Evolutionary conservation across 2,113 vertebrate genomes (phyloP), one percentile per base, ranked within the genome.

Genomic region (Hemicordylus capensis): DNA sequence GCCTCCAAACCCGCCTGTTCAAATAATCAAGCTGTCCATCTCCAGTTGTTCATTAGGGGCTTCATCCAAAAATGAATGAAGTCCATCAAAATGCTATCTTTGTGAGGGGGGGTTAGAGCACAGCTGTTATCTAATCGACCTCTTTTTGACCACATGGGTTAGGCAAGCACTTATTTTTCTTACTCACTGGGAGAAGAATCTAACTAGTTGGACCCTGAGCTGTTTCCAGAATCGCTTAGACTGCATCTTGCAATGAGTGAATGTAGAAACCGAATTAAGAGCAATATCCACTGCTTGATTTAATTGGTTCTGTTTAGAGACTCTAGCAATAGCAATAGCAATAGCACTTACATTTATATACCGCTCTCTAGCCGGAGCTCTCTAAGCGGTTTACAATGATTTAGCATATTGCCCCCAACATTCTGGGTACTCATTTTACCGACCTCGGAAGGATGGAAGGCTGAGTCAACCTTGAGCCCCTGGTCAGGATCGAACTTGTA

Each of bases 181-280:
- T 14, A 59, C 4, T 26, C 19, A 28, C 28, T 11, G 5, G 15
- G 14, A 10, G 20, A 61, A 61, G 7, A 34, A 15, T 28, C 76
- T 42, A 56, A 11, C 28, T 85, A 58, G 37, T 58, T 15, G 56
- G 44, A 54, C 51, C 11, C 34, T 31, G 6, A 80, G 7, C 14
- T 51, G 17, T 58, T 73, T 6, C 48, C 28, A 80, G 37, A 12
- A 4, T n/a, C 31, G 9, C 0, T 0, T 34, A 76, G 54, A 48
- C 44, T 76, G 2, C 24, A 85, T 26, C 59, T 85, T 78, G 77
- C 58, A 51, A 75, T 46, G 34, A 75, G 11, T 67, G 6, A 11
- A 6, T 46, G 63, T 22, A 39, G 9, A 42, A 88, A 70, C 1
- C 28, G 26, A 39, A 87, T 51, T 59, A 1, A 10, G 8, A 75